Conservation (phyloP, 1,140 invertebrate genomes). For the Tribolium castaneum region DNA sequence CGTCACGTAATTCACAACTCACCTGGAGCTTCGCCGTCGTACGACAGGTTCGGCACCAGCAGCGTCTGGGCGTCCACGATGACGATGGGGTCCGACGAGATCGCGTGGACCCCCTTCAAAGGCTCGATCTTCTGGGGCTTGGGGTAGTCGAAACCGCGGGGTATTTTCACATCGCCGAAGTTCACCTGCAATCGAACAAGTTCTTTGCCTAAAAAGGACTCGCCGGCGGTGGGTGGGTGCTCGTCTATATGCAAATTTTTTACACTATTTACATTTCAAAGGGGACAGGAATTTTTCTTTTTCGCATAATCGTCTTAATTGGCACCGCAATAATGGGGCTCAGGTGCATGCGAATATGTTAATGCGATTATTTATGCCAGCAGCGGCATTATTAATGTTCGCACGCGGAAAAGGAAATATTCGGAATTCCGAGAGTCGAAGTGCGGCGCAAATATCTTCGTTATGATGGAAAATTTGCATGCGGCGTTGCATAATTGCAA, state of each 20-base stretch:
- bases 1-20: constrained; percentile 56
- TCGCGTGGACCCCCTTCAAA: constrained; percentile 82
- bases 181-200: constrained; percentile 75
- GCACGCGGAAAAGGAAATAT: constrained; percentile 25
- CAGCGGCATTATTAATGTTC: constrained; percentile 22
- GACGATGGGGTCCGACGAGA: constrained; percentile 86
- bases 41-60: constrained; percentile 86
- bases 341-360: constrained; percentile 24
- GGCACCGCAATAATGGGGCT: neutral
- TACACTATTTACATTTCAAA: neutral
- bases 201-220: neutral
- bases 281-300: neutral
- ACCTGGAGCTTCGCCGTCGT: constrained; percentile 92
- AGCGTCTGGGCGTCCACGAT: constrained; percentile 92
- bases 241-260: neutral
- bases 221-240: neutral
- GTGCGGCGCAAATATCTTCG: neutral
- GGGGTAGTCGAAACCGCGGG: constrained; percentile 81
- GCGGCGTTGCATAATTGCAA: neutral
- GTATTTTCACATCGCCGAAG: constrained; percentile 88
- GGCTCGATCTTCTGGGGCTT: constrained; percentile 82
- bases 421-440: constrained; percentile 1
- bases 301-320: neutral
- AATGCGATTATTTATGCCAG: constrained; percentile 15
- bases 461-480: constrained; percentile 11